Base-by-base conservation (phyloP, 1,140 invertebrate species). In the Trypoxylus dichotomus region DNA sequence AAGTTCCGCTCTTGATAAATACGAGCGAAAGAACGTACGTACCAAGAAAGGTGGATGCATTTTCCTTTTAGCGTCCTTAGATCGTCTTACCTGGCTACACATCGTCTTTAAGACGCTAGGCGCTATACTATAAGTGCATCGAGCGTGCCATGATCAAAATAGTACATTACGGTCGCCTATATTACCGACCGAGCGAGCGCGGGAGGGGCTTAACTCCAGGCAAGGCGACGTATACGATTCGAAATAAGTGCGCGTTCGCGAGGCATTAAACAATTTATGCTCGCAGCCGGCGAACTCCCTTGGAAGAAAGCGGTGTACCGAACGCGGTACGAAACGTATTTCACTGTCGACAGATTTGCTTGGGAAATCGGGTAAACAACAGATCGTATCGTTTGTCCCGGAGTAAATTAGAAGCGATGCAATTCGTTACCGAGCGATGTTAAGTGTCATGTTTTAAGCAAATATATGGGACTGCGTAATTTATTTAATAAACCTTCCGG, bases 301-400 rank as follows among this genome's bases (percentile, higher is more conserved):
- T n/a, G 13, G 47, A 54, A 54, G 47, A 19, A 37, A 68, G 60
- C 60, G 60, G 60, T 68, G 7, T 29, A 29, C 60, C 24, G 11
- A n/a, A 27, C 60, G 27, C 60, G 60, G 19, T 29, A 68, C 15
- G 24, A 27, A n/a, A 10, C 60, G 60, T 68, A 68, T 68, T 68
- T 68, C 60, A 68, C 60, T 68, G 60, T 68, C 60, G 60, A 68
- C 60, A 68, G 60, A 68, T 68, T 68, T 27, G 60, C 24, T 68
- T 15, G 60, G 60, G 21, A 68, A 68, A 68, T 68, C 19, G 60
- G 21, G 21, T 25, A 68, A 58, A 37, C 32, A 54, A 68, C 60
- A 68, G 60, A 68, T 68, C n/a, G 60, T 63, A 68, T 68, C 60
- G 60, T 68, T 68, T 68, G 60, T 68, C 24, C 60, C 24, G 1